A percentile compares a stretch with the other conserved stretches of the same genome.
Conservation (phyloP, 1,140 invertebrate genomes). For the Lineus longissimus region DNA sequence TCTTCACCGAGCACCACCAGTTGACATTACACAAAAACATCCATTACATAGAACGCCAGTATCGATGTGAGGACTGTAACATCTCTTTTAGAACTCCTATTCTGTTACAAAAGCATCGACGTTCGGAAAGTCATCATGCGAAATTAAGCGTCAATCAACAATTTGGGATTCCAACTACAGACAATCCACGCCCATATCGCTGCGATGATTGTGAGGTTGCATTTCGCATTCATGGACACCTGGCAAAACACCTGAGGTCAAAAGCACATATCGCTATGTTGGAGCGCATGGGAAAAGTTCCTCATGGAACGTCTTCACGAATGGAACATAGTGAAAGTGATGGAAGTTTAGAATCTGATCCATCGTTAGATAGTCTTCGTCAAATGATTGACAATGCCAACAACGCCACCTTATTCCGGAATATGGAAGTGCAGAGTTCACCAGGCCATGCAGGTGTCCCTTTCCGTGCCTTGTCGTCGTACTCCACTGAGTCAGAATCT, state of each 20-base stretch:
- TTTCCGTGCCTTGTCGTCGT: not conserved
- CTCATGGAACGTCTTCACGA: conserved; percentile 93
- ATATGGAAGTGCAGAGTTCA: not conserved
- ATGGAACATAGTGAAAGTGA: conserved; percentile 65
- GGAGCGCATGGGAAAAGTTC: conserved; percentile 87
- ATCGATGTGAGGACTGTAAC: conserved; percentile 56
- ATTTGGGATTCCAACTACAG: conserved; percentile 58
- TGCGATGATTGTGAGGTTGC: conserved; percentile 93
- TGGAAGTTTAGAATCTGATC: not conserved
- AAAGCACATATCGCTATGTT: conserved; percentile 96
- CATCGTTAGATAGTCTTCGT: not conserved
- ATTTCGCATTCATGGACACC: conserved; percentile 91
- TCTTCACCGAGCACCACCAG: conserved; percentile 85
- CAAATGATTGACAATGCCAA: not conserved
- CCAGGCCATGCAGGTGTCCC: not conserved
- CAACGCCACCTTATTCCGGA: not conserved
- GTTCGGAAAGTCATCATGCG: conserved; percentile 84
- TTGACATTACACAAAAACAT: conserved; percentile 89
- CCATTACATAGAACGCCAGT: conserved; percentile 90
- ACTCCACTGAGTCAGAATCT: not conserved
- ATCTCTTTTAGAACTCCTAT: conserved; percentile 18
- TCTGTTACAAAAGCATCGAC: conserved; percentile 54
- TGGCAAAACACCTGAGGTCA: conserved; percentile 92
- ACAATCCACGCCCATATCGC: conserved; percentile 89
- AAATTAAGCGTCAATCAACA: conserved; percentile 62